Evolutionary conservation across 2,113 vertebrate species (phyloP), one percentile per base, ranked within the genome.

Genomic region (Lophochroa leadbeateri): DNA sequence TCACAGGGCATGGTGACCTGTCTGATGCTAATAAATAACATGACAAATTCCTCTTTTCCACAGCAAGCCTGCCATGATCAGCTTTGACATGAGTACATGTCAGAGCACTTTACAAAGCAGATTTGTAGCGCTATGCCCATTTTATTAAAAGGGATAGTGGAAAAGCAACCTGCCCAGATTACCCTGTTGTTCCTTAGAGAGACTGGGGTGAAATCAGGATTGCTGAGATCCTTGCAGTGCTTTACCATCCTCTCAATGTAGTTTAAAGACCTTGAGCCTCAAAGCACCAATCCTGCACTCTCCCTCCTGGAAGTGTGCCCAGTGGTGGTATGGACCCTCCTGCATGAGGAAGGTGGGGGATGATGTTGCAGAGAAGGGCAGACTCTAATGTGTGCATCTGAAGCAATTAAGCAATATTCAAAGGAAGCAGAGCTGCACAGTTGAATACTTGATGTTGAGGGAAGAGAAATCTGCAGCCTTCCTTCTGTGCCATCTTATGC

Each of bases 401-500:
- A 58, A 82, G 43, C 61, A 86, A 0, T 24, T 61, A 16, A 50
- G 60, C 10, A 7, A 0, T 9, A 17, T 6, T 52, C 21, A 19
- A 35, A 41, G 69, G 44, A 33, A 46, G 53, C 69, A 63, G 53
- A 70, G 13, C 23, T 68, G 31, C 35, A 27, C 3, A 11, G 14
- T 7, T 76, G 67, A 82, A 39, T 12, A 3, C 16, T 24, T 64
- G 10, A 6, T 0, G 0, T 0, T 29, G 46, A 83, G 41, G 44
- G 41, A 72, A 8, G n/a, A 71, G 70, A 19, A 69, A 3, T 18
- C 16, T 74, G 17, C 53, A 70, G 43, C n/a, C 8, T 11, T 77
- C 29, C n/a, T 67, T 9, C 37, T 47, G 49, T 47, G 58, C 29
- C 6, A 2, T 33, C 65, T 43, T n/a, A 2, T 39, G 27, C 19